Percentiles rank a stretch among this genome's conserved stretches.
phyloP scores from a whole-genome alignment of 2,113 vertebrate species.

The Macroglossus sobrinus region DNA sequence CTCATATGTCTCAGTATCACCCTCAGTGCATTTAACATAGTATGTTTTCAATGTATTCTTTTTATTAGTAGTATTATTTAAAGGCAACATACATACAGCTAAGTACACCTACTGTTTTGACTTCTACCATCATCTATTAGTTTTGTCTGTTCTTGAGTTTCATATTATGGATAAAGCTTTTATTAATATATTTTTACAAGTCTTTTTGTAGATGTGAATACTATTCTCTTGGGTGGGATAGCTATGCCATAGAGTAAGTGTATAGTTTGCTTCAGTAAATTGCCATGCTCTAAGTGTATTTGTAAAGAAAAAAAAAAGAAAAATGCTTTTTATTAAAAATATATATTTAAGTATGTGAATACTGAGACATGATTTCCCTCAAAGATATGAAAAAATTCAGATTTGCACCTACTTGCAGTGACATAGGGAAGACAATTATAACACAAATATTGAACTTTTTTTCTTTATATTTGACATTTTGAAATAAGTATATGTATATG shows the following conservation, averaged over 20 bases:
- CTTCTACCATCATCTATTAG: background rate
- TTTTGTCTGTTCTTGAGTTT: background rate
- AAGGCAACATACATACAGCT: background rate
- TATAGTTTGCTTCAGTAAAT: background rate
- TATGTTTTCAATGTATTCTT: background rate
- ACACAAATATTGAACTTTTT: background rate
- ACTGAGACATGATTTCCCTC: background rate
- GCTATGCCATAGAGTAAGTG: background rate
- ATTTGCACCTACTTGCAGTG: background rate
- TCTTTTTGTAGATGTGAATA: background rate
- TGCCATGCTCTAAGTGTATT: background rate
- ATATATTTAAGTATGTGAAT: background rate
- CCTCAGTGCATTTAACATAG: background rate
- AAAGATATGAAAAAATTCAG: background rate
- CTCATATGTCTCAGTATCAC: background rate
- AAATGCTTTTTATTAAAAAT: background rate
- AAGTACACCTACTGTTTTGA: background rate
- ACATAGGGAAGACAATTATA: background rate
- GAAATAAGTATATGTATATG: background rate
- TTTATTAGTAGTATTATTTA: background rate
- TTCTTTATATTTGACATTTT: background rate
- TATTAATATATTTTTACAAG: background rate
- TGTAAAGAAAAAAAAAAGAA: background rate
- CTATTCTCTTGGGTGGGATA: background rate
- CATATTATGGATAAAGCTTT: background rate